phyloP scores from a whole-genome alignment of 2,797 vertebrate species.

The Intellagama lesueurii region DNA sequence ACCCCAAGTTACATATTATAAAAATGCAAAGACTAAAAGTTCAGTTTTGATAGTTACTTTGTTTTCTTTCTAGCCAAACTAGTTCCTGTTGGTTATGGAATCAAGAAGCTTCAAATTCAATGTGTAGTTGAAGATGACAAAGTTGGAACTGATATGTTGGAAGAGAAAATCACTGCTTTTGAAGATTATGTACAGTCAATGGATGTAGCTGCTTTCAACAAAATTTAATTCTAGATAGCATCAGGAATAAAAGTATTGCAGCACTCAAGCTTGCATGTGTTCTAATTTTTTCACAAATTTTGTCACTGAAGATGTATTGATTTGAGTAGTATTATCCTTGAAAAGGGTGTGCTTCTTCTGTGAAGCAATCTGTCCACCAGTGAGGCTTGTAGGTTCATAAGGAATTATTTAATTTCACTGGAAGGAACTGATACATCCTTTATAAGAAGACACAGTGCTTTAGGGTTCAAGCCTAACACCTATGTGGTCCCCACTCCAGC shows the following conservation, averaged over 20 bases:
- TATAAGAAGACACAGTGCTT: not conserved
- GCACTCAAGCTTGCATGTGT: constrained; percentile 25
- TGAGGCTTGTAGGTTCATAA: not conserved
- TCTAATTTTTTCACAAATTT: not conserved
- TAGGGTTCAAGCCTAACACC: not conserved
- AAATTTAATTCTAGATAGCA: constrained; percentile 83
- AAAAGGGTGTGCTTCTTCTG: not conserved
- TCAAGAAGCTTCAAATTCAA: constrained; percentile 96
- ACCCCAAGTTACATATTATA: too few species aligned
- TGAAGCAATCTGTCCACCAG: not conserved
- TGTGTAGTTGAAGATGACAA: constrained; percentile 98
- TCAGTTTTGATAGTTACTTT: constrained; percentile 20
- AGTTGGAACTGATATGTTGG: constrained; percentile 94
- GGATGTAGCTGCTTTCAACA: constrained; percentile 98
- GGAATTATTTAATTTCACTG: not conserved
- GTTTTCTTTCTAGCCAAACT: constrained; percentile 86
- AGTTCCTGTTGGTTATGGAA: constrained; percentile 95
- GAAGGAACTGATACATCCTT: not conserved
- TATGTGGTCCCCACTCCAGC: not conserved
- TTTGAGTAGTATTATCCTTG: not conserved
- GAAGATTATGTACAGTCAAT: constrained; percentile 97
- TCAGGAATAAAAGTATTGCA: constrained; percentile 77
- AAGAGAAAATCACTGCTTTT: constrained; percentile 93
- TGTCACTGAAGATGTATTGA: not conserved
- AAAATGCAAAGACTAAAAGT: not conserved